These are phyloP conservation scores for Camponotus vicinus DNA, from an alignment of 1,140 invertebrate genomes.

Conservation along the genomic window DNA sequence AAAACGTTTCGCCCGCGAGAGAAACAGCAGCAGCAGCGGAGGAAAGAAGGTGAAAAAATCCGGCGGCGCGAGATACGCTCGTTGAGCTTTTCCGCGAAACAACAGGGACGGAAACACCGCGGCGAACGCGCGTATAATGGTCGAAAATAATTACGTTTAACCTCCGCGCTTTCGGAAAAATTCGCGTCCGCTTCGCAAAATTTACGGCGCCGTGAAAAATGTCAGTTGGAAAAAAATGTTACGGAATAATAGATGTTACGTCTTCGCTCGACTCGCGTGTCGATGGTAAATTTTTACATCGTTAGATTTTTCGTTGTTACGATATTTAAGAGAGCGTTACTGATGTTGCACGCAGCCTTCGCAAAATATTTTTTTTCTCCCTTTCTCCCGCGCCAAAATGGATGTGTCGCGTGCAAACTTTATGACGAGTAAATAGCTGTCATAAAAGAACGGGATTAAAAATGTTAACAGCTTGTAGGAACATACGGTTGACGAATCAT, in stretches of 20 bases:
- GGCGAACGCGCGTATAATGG: conserved; percentile 66
- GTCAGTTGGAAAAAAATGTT: background rate
- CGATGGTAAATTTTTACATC: background rate
- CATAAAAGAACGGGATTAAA: background rate
- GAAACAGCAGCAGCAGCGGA: background rate
- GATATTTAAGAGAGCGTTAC: background rate
- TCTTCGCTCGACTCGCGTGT: background rate
- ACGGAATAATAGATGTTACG: background rate
- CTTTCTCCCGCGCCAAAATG: background rate
- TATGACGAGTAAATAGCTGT: background rate
- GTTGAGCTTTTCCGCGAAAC: conserved; percentile 70
- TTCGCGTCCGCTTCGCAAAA: conserved; percentile 11
- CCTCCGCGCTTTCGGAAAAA: conserved; percentile 55
- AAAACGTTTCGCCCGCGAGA: conserved; percentile 26
- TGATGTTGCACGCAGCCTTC: background rate
- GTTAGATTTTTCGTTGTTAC: background rate
- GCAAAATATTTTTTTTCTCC: background rate
- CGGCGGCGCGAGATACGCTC: conserved; percentile 64
- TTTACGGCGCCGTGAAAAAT: conserved; percentile 15
- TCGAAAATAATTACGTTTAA: conserved; percentile 80
- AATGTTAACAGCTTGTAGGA: conserved; percentile 24
- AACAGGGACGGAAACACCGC: conserved; percentile 66
- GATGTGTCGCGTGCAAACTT: background rate
- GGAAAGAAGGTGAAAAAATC: conserved; percentile 66
- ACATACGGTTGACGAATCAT: conserved; percentile 38